Evolutionary conservation across 1,140 invertebrate species (phyloP), one percentile per base, ranked within the genome.

Genomic region (Saccostrea cuccullata): DNA sequence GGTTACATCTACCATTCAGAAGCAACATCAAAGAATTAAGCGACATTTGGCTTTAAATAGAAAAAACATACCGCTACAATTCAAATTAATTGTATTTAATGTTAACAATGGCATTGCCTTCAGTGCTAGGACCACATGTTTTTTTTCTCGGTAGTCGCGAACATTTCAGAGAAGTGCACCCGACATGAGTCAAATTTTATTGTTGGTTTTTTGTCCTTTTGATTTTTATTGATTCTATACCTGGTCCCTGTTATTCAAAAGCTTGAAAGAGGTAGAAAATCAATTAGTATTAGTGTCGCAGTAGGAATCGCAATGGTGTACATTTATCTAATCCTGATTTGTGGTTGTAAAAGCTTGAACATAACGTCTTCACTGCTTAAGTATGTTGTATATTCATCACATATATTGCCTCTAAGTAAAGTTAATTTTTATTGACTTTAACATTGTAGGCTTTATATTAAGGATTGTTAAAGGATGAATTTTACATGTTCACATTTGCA

Each of bases 191-290:
- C 60, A 67, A 67, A 67, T n/a, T 67, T 67, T n/a, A 67, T 36
- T 13, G 11, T 2, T 15, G 26, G 12, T 30, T 73, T 73, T 73
- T 73, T 73, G 23, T 73, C 30, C 70, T 73, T 36, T 73, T 73
- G 70, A 73, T 36, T 73, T 73, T 73, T 73, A 73, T 73, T 73
- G 70, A 73, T 73, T 73, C 30, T 30, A 73, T 73, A 73, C 70
- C 70, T 30, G 11, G 70, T 73, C 70, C 26, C 70, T 15, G 70
- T 73, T 73, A 73, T 73, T 30, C 26, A 73, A 73, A 73, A 73
- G 70, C 70, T 73, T 73, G 70, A 73, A 73, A 73, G 70, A 30
- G 70, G 70, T 73, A 73, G 70, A 73, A 73, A 73, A 73, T 73
- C 70, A 73, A 73, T 73, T 73, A 73, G 70, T 11, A 73, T 73